phyloP scores from a whole-genome alignment of 2,888 invertebrate species.

The Eupithecia abbreviata region DNA sequence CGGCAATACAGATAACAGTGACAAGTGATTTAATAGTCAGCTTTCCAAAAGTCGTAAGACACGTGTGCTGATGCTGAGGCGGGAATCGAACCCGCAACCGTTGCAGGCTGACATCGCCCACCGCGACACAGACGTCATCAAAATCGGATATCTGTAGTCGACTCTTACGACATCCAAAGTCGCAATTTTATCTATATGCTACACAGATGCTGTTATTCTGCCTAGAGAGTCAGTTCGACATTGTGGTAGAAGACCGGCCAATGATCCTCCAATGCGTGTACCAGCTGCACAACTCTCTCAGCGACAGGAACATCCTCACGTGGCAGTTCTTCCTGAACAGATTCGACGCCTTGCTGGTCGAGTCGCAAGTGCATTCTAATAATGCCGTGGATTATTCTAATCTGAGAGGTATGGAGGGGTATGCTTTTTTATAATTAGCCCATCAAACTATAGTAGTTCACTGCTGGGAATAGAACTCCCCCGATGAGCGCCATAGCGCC shows the following conservation, averaged over 20 bases:
- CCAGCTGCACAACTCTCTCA: constrained; percentile 96
- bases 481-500: too few relatives aligned
- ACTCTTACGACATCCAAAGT: too few relatives aligned
- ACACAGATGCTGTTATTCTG: constrained; percentile 93
- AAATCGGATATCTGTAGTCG: too few relatives aligned
- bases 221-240: constrained; percentile 98
- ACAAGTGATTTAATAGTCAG: too few relatives aligned
- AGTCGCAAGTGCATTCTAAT: constrained; percentile 96
- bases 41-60: too few relatives aligned
- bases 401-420: constrained; percentile 18
- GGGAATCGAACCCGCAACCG: too few relatives aligned
- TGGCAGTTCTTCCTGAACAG: constrained; percentile 98
- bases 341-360: constrained; percentile 97
- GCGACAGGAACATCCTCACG: constrained; percentile 93
- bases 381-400: constrained; percentile 91
- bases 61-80: too few relatives aligned
- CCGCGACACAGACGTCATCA: too few relatives aligned
- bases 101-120: too few relatives aligned
- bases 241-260: constrained; percentile 97
- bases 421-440: neutral
- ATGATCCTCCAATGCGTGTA: constrained; percentile 98
- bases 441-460: too few relatives aligned
- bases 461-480: too few relatives aligned
- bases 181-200: neutral
- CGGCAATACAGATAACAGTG: too few relatives aligned